Base-by-base conservation (phyloP, 64 coral and sea anemone species). In the Catalaphyllia jardinei region DNA sequence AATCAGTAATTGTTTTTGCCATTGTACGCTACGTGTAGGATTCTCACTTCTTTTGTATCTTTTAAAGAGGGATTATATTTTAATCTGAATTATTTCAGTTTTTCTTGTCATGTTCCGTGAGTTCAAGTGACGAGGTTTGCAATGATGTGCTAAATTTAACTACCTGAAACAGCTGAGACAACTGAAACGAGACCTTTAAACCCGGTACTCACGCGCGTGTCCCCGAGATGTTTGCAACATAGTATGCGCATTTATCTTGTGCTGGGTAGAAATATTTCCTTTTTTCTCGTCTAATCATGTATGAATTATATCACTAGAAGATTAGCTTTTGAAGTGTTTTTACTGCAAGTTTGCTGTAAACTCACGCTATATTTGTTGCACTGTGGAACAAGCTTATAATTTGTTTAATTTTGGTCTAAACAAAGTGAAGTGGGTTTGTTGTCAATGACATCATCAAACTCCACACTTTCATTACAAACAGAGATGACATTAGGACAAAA, bases 71-170 rank as follows among this genome's bases (percentile, higher is more conserved):
- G 29, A 82, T 64, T 82, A 15, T 28, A n/a, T 63, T 64, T 42
- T 35, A 65, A 83, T 63, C 79, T 65, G 29, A 65, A 67, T 20
- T 29, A 33, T 83, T 42, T 67, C 7, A 69, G 22, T 69, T 83
- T 83, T 67, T 20, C 29, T 20, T 30, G 4, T 25, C 65, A 27
- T 69, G 22, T 69, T 25, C 20, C 65, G 65, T 69, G 65, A 69
- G n/a, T 69, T 69, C 24, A 0, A 24, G 62, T 65, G 42, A 46
- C 5, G 42, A 4, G 42, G 42, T 46, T 46, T 46, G 5, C 10
- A 9, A 12, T 57, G 10, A 57, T 16, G 15, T 16, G 10, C 54
- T 16, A 57, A 57, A 57, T 57, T 57, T 57, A 57, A 2, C 54
- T 57, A 46, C 42, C 3, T 46, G 4, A 46, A 46, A 46, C 65